A percentile compares a stretch with the other conserved stretches of the same genome.
Conservation (phyloP, 1,140 invertebrate species). For the Brachionus koreanus region DNA sequence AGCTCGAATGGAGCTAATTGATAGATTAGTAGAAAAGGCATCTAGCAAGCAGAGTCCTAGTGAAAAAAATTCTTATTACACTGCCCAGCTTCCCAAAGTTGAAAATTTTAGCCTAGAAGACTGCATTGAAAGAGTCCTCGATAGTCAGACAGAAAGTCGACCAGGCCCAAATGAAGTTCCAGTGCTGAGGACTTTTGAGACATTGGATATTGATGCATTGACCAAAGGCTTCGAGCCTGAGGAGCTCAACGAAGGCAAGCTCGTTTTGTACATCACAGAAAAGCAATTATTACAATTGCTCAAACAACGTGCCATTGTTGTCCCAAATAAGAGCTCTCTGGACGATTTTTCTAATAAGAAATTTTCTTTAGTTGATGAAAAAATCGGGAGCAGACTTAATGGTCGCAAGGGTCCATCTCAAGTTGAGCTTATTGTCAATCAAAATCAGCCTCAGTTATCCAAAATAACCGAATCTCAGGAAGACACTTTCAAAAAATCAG, state of each 20-base stretch:
- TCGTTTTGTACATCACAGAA: conserved; percentile 39
- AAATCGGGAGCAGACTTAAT: neutral
- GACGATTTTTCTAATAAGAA: neutral
- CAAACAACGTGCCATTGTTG: conserved; percentile 37
- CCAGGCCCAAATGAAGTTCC: neutral
- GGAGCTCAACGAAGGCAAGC: conserved; percentile 37
- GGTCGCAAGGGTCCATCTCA: conserved; percentile 4
- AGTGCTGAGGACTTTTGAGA: conserved; percentile 25
- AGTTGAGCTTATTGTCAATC: conserved; percentile 38
- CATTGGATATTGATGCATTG: conserved; percentile 28
- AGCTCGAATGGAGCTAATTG: conserved; percentile 28
- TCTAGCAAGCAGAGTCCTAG: neutral
- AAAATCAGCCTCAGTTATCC: neutral
- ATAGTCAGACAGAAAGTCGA: neutral
- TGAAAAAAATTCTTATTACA: conserved; percentile 10
- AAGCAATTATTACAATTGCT: conserved; percentile 29
- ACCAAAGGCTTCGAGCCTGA: conserved; percentile 41
- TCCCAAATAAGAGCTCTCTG: conserved; percentile 17
- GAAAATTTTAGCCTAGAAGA: conserved; percentile 23
- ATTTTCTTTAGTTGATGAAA: conserved; percentile 28
- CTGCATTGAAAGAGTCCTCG: conserved; percentile 20
- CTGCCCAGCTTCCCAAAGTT: neutral
- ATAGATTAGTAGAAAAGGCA: conserved; percentile 12
- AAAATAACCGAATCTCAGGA: neutral
- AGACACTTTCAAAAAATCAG: neutral